Evolutionary conservation across 2,797 vertebrate genomes (phyloP), one percentile per base, ranked within the genome.

Genomic region (Pangasius krempfi): DNA sequence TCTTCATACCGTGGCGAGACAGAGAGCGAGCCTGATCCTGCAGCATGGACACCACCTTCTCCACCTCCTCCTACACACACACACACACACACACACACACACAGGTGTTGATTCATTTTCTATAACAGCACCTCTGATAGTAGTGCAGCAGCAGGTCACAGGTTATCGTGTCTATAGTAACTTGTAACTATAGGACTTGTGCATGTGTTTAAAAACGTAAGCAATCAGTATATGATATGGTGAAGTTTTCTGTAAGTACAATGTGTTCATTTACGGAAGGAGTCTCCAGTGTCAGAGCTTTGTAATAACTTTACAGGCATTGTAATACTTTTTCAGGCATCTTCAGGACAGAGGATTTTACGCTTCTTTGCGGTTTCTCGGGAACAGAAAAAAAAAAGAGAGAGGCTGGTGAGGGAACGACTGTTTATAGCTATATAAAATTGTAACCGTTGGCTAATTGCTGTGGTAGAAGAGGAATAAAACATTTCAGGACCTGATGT

Each of bases 1-100:
- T 99, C 92, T 98, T 99, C 98, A 99, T 97, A 16, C 98, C 98
- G 0, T 96, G 96, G 70, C 98, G 97, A 27, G 98, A 97, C 13
- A 99, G 93, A 22, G 97, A 96, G 68, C 98, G 96, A 50, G 98
- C 98, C 94, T 99, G 97, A 1, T 99, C 99, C 84, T 98, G 97
- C 66, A 99, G 95, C 94, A 98, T 95, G 1, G 97, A 98, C 89
- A 97, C 97, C 84, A 98, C 98, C 33, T 97, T 97, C 95, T 99
- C 99, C 88, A 99, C 99, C 93, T 99, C 99, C 7, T 99, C 99
- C 98, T 99, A 54, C 20, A 85, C 0, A 22, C 37, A 91, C 3
- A 47, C 33, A 88, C 20, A 50, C 87, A 90, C 22, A 73, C n/a
- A 88, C 80, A 82, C 84, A 66, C 84, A 85, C 73, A 86, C 33